Percentiles rank a stretch among this genome's conserved stretches.
phyloP scores from a whole-genome alignment of 2,113 vertebrate species.

The Aix galericulata region DNA sequence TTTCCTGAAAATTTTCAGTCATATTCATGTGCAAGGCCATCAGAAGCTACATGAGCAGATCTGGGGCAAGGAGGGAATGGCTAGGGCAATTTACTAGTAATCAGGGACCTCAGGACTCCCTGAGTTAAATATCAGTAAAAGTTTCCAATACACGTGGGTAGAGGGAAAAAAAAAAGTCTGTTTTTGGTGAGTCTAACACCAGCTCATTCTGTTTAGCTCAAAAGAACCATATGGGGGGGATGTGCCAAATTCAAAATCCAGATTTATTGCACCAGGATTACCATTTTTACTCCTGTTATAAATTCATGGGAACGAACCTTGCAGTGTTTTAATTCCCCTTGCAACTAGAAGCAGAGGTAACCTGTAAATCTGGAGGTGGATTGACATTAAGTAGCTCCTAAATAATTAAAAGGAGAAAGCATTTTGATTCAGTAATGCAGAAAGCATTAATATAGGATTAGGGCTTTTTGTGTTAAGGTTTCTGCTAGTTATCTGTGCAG shows the following conservation, averaged over 20 bases:
- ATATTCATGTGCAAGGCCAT: not conserved
- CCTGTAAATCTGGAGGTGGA: not conserved
- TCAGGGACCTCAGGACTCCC: not conserved
- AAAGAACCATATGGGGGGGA: not conserved
- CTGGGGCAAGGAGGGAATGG: not conserved
- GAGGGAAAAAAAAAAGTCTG: not conserved
- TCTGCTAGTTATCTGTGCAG: not conserved
- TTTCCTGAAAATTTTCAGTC: not conserved
- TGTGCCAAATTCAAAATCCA: not conserved
- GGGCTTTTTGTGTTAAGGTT: not conserved
- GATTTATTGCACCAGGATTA: not conserved
- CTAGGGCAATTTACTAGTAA: not conserved
- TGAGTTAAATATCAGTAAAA: not conserved
- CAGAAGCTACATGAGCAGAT: not conserved
- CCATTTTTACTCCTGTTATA: not conserved
- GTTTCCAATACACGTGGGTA: not conserved
- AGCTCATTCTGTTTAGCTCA: not conserved
- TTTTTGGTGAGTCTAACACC: accelerated
- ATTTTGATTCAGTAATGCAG: not conserved
- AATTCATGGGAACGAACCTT: not conserved
- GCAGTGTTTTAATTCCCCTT: not conserved
- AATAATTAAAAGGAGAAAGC: not conserved
- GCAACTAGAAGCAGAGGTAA: not conserved
- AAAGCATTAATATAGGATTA: not conserved
- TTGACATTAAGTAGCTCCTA: not conserved